Base-by-base conservation (phyloP, 37 sponge, comb jelly and placozoan genomes). In the Halichondria panicea region DNA sequence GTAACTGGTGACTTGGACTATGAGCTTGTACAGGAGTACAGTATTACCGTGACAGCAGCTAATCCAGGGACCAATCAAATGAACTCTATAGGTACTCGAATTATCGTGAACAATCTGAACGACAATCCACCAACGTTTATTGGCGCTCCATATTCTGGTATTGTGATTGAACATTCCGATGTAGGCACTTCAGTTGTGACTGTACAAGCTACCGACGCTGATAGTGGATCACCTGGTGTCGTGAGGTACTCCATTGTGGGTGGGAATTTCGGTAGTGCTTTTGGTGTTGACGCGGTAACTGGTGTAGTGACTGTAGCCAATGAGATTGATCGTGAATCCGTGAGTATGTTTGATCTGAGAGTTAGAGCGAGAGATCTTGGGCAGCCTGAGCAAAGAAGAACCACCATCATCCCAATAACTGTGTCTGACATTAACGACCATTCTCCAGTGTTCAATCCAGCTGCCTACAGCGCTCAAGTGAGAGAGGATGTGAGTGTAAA, bases 381-480 rank as follows among this genome's bases (percentile, higher is more conserved):
- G 1, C 28, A 31, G 3, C 71, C 72, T 42, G 9, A 55, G 67
- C 44, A 4, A 0, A 27, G 25, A 33, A 24, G 50, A 28, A 46
- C 68, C 55, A 27, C 58, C 0, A 66, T n/a, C 12, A 72, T 93
- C 4, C 24, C 42, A 13, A 77, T 93, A 38, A 82, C 55, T 15
- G 63, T 93, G 9, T 57, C 62, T 15, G 89, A 95, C 50, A 66
- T 81, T 30, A 95, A 95, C 74, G 96, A 95, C 81, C 82, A 95
- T 41, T 38, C 63, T 7, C 96, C 96, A 15, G 41, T 77, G 0
- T 86, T 95, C 40, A 41, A 52, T 4, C 78, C 72, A 4, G 45
- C n/a, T 24, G 28, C 32, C n/a, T 91, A 85, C 63, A 12, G 37
- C 50, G 68, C 57, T 3, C 28, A 18, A 0, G 48, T 91, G 8